A percentile compares a stretch with the other conserved stretches of the same genome.
Conservation (phyloP, 2,888 invertebrate species). For the Aleiodes leptofemur region DNA sequence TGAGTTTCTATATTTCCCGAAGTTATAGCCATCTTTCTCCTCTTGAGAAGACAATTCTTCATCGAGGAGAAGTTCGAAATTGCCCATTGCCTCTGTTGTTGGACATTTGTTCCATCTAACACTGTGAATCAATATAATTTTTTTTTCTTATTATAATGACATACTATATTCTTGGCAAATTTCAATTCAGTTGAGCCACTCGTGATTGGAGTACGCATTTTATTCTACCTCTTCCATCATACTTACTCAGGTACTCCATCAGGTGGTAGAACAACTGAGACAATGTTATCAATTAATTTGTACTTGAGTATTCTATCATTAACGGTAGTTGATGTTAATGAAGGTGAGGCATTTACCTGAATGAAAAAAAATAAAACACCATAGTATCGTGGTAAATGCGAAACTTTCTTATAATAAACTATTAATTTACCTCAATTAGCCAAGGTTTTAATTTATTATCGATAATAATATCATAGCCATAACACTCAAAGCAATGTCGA, state of each 20-base stretch:
- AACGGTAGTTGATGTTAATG: slow-evolving; percentile 94
- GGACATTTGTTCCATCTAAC: slow-evolving; percentile 92
- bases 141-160: neutral
- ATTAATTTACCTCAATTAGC: slow-evolving; percentile 68
- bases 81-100: slow-evolving; percentile 84
- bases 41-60: slow-evolving; percentile 87
- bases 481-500: slow-evolving; percentile 94
- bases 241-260: slow-evolving; percentile 90
- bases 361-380: slow-evolving; percentile 38
- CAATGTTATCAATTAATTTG: slow-evolving; percentile 93
- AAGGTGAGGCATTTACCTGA: slow-evolving; percentile 96
- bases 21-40: slow-evolving; percentile 74
- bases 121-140: slow-evolving; percentile 68
- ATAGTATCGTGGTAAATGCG: neutral
- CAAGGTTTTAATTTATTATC: slow-evolving; percentile 94
- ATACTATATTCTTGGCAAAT: too few species aligned
- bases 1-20: slow-evolving; percentile 63
- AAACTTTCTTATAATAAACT: neutral
- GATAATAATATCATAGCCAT: slow-evolving; percentile 97
- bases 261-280: slow-evolving; percentile 92
- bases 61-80: slow-evolving; percentile 90
- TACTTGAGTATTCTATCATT: slow-evolving; percentile 96
- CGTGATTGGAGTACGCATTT: neutral
- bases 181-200: too few species aligned
- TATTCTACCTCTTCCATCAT: neutral